A percentile compares a stretch with the other conserved stretches of the same genome.
Conservation (phyloP, 1,140 invertebrate genomes). For the Sinella curviseta region DNA sequence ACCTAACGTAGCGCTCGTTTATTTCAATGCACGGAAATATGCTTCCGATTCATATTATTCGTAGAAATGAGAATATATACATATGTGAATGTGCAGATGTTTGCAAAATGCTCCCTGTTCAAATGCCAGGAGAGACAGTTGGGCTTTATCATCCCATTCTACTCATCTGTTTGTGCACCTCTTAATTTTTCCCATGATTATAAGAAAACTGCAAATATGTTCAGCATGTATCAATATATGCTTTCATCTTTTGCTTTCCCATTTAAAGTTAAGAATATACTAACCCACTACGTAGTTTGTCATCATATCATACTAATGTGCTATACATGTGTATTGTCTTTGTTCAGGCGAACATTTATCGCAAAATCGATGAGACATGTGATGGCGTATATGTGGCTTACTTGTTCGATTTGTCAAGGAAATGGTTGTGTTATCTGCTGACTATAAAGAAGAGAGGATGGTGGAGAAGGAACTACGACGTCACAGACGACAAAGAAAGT, state of each 20-base stretch:
- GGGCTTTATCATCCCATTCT: neutral
- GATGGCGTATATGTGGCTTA: conserved; percentile 49
- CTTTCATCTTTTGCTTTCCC: no score
- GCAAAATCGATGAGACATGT: conserved; percentile 66
- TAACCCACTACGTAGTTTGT: no score
- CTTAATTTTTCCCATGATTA: neutral
- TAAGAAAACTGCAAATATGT: neutral
- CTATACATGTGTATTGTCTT: conserved; percentile 7
- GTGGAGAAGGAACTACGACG: neutral
- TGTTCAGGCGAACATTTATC: conserved; percentile 68
- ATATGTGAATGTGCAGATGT: no score
- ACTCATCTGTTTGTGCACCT: neutral
- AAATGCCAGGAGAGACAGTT: no score
- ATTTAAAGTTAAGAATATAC: no score
- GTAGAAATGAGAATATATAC: no score
- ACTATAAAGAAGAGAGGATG: neutral
- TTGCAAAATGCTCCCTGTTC: no score
- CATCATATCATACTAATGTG: no score
- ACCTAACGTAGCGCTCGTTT: no score
- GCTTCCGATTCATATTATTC: no score
- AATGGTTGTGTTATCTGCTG: conserved; percentile 22
- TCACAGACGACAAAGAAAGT: neutral
- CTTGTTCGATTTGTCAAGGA: conserved; percentile 33
- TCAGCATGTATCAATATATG: no score
- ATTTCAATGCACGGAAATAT: no score